phyloP scores from a whole-genome alignment of 2,797 vertebrate species.

The Heliangelus exortis region DNA sequence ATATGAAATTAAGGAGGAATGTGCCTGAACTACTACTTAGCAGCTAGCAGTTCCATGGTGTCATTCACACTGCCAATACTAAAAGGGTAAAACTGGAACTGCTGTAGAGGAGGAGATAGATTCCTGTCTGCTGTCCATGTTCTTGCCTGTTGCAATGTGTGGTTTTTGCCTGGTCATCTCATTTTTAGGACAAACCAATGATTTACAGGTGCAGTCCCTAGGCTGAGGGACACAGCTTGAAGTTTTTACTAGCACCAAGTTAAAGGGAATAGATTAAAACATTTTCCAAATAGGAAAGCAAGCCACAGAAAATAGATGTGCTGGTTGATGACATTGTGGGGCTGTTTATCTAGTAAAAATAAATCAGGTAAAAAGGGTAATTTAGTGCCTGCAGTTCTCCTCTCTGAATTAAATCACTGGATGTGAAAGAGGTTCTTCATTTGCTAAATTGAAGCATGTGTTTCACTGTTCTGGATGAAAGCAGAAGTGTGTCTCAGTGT shows the following conservation, averaged over 20 bases:
- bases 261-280: neutral
- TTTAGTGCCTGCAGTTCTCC: neutral
- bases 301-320: neutral
- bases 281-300: neutral
- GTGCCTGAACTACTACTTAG: neutral
- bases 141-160: accelerated
- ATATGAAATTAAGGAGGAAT: neutral
- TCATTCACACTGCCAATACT: neutral
- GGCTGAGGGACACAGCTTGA: neutral
- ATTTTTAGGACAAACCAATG: neutral
- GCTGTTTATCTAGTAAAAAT: neutral
- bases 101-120: neutral
- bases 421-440: neutral
- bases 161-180: neutral
- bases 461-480: neutral
- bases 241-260: neutral
- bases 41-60: neutral
- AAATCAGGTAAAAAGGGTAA: neutral
- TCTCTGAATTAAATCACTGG: neutral
- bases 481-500: neutral
- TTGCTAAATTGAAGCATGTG: neutral
- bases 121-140: neutral
- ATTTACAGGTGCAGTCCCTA: neutral
- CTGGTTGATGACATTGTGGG: neutral
- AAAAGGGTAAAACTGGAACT: neutral